Conservation (phyloP, 2,888 invertebrate genomes). For the Hyles lineata region DNA sequence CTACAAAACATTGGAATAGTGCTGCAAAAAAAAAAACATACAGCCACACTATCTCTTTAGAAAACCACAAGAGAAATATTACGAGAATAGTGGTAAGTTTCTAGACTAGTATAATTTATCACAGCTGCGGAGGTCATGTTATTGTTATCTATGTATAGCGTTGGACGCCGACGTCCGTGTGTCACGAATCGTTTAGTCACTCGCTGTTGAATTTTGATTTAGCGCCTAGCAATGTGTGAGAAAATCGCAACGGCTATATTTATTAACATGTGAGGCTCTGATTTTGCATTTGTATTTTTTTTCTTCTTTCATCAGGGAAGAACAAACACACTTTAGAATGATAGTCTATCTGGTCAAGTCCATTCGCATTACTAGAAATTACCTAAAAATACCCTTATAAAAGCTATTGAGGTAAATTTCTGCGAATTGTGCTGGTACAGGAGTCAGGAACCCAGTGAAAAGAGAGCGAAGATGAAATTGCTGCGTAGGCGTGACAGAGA, state of each 20-base stretch:
- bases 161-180: conserved; percentile 4
- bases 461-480: too few relatives aligned
- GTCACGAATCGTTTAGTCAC: conserved; percentile 24
- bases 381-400: too few relatives aligned
- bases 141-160: conserved; percentile 24
- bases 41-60: too few relatives aligned
- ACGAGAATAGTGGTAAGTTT: not conserved
- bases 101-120: conserved; percentile 3
- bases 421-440: too few relatives aligned
- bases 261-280: not conserved
- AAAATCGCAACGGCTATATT: not conserved
- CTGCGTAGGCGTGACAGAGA: too few relatives aligned
- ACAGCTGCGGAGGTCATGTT: conserved; percentile 12
- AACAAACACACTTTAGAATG: too few relatives aligned
- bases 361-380: too few relatives aligned
- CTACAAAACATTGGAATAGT: too few relatives aligned
- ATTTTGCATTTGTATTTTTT: not conserved
- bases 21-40: too few relatives aligned
- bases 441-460: too few relatives aligned
- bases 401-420: too few relatives aligned
- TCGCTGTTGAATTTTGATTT: conserved; percentile 25
- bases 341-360: too few relatives aligned
- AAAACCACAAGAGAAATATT: not conserved
- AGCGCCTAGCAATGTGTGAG: conserved; percentile 7
- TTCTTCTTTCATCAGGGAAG: not conserved